phyloP scores from a whole-genome alignment of 2,113 vertebrate species.

The Mesitornis unicolor region DNA sequence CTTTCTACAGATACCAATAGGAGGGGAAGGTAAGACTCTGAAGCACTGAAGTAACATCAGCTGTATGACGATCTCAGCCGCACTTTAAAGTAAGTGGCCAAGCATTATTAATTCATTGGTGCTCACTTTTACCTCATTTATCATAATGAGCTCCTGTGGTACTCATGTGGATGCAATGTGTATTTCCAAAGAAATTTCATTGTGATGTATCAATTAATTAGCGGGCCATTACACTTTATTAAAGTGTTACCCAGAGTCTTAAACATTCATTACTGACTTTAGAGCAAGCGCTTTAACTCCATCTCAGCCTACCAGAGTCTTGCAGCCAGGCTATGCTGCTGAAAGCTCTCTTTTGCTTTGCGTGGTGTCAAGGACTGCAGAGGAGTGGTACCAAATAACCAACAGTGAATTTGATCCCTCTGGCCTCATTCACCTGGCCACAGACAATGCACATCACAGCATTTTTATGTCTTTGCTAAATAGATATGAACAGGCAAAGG shows the following conservation, averaged over 20 bases:
- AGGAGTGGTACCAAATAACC: background rate
- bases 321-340: background rate
- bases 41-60: background rate
- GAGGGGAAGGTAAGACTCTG: background rate
- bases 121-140: background rate
- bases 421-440: background rate
- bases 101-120: background rate
- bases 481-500: background rate
- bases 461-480: background rate
- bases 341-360: background rate
- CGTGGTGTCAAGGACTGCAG: background rate
- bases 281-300: background rate
- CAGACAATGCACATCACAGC: background rate
- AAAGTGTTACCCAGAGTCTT: background rate
- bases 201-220: slow-evolving; percentile 2
- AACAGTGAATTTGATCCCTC: background rate
- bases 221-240: background rate
- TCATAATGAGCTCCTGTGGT: background rate
- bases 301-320: background rate
- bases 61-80: background rate
- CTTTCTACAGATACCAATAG: background rate
- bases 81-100: background rate
- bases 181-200: background rate
- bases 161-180: background rate
- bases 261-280: background rate